Percentiles rank a stretch among this genome's conserved stretches.
Conservation (phyloP, 2,113 vertebrate genomes). For the Toxostoma redivivum region DNA sequence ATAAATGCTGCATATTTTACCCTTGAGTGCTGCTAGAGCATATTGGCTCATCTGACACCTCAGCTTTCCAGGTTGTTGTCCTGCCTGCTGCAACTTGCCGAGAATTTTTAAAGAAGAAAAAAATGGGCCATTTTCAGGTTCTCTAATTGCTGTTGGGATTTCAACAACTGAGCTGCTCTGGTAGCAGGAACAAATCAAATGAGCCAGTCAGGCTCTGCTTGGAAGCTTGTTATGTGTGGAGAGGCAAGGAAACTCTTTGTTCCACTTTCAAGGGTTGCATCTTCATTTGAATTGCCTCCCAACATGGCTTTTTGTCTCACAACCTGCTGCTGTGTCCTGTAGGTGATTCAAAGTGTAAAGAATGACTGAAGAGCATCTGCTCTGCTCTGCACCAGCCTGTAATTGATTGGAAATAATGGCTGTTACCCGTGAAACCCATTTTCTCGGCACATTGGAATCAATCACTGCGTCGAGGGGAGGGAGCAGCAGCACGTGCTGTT, state of each 20-base stretch:
- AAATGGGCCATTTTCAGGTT: background rate
- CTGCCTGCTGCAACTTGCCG: background rate
- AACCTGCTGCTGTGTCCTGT: background rate
- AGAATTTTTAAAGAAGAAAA: background rate
- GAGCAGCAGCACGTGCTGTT: background rate
- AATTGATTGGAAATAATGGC: slow-evolving; percentile 18
- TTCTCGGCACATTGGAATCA: background rate
- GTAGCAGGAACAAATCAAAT: background rate
- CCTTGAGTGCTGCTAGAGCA: background rate
- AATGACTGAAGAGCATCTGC: slow-evolving; percentile 26
- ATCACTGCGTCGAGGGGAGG: background rate
- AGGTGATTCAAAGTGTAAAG: background rate
- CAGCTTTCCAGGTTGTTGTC: background rate
- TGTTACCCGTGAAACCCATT: background rate
- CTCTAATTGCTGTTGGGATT: background rate
- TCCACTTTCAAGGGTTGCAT: background rate
- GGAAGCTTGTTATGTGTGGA: background rate
- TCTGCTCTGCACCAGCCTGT: background rate
- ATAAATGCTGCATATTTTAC: background rate
- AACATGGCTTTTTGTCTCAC: background rate
- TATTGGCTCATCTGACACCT: background rate
- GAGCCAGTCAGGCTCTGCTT: background rate
- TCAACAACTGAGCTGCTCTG: background rate
- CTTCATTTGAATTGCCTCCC: background rate
- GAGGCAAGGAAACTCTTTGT: background rate